Conservation (phyloP, 2,113 vertebrate species). For the Paradoxurus hermaphroditus region DNA sequence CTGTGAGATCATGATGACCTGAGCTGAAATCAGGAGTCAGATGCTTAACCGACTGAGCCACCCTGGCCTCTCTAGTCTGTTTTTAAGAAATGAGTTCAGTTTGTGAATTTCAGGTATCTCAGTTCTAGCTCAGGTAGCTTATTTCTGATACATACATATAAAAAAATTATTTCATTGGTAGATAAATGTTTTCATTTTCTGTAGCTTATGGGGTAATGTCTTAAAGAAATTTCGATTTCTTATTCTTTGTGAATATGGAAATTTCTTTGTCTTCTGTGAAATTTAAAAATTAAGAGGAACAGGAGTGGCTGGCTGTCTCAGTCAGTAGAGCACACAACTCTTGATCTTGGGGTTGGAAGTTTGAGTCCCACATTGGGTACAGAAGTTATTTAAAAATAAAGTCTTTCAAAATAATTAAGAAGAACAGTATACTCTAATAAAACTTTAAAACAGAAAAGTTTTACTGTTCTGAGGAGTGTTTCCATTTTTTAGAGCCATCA, state of each 20-base stretch:
- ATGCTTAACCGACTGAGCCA: no score
- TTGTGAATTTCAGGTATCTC: neutral
- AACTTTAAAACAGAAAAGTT: neutral
- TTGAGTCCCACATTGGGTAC: no score
- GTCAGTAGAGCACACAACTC: no score
- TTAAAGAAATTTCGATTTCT: constrained; percentile 9
- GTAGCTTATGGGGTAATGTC: neutral
- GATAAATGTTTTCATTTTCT: neutral
- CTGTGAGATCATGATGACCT: no score
- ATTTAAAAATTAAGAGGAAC: neutral
- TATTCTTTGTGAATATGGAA: neutral
- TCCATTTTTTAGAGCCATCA: neutral
- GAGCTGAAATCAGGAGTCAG: no score
- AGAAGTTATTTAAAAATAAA: no score
- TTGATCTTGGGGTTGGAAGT: no score
- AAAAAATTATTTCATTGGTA: neutral
- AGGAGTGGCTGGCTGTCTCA: no score
- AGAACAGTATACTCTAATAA: neutral
- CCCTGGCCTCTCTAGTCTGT: neutral
- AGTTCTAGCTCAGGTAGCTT: neutral
- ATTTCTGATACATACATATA: neutral
- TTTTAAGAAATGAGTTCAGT: constrained; percentile 29
- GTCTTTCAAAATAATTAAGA: neutral
- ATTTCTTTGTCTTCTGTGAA: neutral
- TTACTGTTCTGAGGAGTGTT: neutral